These are phyloP conservation scores for Cerastis rubricosa DNA, from an alignment of 2,888 invertebrate genomes.

Conservation along the genomic window DNA sequence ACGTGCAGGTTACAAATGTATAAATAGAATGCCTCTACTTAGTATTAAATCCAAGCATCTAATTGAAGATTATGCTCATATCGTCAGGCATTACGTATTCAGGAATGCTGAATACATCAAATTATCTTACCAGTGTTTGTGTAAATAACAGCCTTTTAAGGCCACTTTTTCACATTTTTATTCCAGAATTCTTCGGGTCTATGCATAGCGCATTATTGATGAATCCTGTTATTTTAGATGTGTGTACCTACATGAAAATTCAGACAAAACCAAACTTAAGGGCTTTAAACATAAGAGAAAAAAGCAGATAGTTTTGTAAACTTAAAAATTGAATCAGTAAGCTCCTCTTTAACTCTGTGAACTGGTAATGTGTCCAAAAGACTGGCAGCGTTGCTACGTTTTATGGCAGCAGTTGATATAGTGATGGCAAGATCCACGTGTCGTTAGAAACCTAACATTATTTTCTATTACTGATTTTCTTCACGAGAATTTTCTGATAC, in stretches of 20 bases:
- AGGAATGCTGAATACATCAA: conserved; percentile 37
- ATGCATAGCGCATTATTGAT: neutral
- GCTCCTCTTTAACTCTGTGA: neutral
- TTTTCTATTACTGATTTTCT: conserved; percentile 10
- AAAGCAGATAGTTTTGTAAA: neutral
- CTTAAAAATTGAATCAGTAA: neutral
- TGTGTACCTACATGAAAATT: too few relatives aligned
- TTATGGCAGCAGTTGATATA: neutral
- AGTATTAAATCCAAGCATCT: conserved; percentile 12
- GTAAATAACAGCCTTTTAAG: neutral
- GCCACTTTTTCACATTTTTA: neutral
- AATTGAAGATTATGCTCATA: conserved; percentile 28
- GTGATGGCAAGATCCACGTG: neutral
- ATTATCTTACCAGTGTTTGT: conserved; percentile 7
- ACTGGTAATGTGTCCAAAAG: neutral
- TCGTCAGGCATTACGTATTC: conserved; percentile 32
- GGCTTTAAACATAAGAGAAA: neutral
- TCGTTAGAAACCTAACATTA: neutral
- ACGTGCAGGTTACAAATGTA: neutral
- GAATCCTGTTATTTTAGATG: neutral
- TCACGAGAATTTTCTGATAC: conserved; percentile 23
- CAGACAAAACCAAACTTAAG: neutral
- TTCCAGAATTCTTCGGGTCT: too few relatives aligned
- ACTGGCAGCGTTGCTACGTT: neutral
- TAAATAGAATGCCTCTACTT: neutral